Percentiles rank a stretch among this genome's conserved stretches.
phyloP scores from a whole-genome alignment of 2,113 vertebrate species.

The Crocuta crocuta region DNA sequence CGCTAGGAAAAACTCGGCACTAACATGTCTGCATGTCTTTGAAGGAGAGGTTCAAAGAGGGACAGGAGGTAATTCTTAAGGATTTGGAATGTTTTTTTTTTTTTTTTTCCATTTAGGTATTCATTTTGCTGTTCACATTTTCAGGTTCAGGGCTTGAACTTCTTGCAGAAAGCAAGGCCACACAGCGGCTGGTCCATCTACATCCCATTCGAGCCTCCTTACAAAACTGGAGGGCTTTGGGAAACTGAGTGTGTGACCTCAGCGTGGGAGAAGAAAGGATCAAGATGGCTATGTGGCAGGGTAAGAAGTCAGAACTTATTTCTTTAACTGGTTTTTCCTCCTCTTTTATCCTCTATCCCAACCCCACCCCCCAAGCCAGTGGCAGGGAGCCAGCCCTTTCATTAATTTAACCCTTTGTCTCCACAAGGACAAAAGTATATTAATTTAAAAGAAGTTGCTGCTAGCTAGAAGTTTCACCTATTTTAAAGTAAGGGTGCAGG shows the following conservation, averaged over 20 bases:
- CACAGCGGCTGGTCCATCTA: not conserved
- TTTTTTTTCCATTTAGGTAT: not conserved
- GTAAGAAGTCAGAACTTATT: conserved; percentile 75
- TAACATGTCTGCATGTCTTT: not conserved
- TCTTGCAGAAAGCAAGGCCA: conserved; percentile 46
- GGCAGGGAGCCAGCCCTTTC: conserved; percentile 74
- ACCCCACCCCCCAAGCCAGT: conserved; percentile 7
- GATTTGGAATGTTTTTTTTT: not conserved
- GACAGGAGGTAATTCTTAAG: conserved; percentile 24
- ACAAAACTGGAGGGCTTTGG: conserved; percentile 52
- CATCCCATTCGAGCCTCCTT: not conserved
- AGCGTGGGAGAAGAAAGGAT: conserved; percentile 55
- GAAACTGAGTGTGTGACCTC: conserved; percentile 62
- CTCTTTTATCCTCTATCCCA: conserved; percentile 38
- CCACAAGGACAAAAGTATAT: conserved; percentile 53
- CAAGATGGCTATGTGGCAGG: conserved; percentile 80
- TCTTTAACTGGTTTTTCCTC: conserved; percentile 74
- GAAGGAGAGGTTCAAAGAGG: conserved; percentile 20
- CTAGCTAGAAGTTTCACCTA: conserved; percentile 35
- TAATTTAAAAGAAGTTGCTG: conserved; percentile 62
- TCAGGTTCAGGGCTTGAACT: conserved; percentile 58
- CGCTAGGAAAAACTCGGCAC: conserved; percentile 28
- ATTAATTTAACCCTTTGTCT: conserved; percentile 77
- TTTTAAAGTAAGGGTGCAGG: conserved; percentile 46
- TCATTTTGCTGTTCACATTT: conserved; percentile 70